phyloP scores from a whole-genome alignment of 2,888 invertebrate species.

The Galeruca laticollis region DNA sequence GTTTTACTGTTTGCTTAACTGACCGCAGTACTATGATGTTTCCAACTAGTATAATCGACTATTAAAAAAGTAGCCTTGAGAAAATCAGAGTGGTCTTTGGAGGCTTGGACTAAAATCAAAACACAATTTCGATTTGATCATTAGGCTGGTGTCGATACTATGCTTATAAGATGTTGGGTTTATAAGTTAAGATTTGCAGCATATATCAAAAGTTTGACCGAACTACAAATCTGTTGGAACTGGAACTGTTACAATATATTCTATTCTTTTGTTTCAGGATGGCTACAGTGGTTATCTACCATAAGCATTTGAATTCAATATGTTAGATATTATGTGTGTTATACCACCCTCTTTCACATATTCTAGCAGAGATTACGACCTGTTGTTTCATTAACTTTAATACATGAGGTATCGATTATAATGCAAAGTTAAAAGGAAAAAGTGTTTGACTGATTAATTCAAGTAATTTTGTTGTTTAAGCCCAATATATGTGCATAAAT shows the following conservation, averaged over 20 bases:
- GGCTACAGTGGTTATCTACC: conserved; percentile 50
- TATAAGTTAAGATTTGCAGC: background rate
- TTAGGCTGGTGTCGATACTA: too few species aligned
- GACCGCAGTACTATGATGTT: too few species aligned
- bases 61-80: too few species aligned
- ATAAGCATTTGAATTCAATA: conserved; percentile 42
- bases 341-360: conserved; percentile 41
- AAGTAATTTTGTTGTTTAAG: conserved; percentile 10
- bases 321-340: conserved; percentile 44
- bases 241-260: too few species aligned
- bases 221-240: background rate
- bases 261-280: conserved; percentile 45
- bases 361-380: conserved; percentile 36
- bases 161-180: too few species aligned
- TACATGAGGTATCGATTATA: conserved; percentile 35
- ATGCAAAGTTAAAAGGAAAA: conserved; percentile 15
- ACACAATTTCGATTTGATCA: too few species aligned
- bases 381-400: conserved; percentile 33
- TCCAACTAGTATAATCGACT: too few species aligned
- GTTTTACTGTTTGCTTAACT: too few species aligned
- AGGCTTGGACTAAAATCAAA: too few species aligned
- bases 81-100: too few species aligned
- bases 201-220: background rate
- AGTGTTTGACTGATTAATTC: conserved; percentile 27
- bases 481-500: background rate